These are phyloP conservation scores for Columba guinea DNA, from an alignment of 2,797 vertebrate genomes.

Conservation along the genomic window DNA sequence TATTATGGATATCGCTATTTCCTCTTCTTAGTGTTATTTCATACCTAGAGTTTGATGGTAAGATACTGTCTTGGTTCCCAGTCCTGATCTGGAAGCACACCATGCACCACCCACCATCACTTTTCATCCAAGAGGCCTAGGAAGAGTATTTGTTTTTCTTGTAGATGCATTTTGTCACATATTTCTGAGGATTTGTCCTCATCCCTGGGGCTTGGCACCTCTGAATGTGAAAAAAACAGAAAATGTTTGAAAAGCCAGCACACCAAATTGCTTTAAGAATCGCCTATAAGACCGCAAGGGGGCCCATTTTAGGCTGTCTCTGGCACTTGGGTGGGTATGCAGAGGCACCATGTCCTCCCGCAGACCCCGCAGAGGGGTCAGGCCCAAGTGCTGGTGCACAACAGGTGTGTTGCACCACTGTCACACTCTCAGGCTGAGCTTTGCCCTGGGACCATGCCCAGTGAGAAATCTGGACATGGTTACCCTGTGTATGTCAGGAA, in stretches of 20 bases:
- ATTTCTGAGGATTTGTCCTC: background rate
- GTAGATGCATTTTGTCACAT: background rate
- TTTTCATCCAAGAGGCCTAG: background rate
- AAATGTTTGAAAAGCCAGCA: background rate
- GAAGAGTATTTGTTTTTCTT: background rate
- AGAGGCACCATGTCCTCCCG: background rate
- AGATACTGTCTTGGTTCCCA: background rate
- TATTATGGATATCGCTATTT: background rate
- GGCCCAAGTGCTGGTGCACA: accelerated
- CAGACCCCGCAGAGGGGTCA: background rate
- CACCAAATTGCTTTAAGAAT: background rate
- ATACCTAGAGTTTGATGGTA: background rate
- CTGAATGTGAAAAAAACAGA: background rate
- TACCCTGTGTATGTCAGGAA: background rate
- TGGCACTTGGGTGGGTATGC: accelerated
- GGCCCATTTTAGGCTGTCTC: background rate
- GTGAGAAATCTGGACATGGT: background rate
- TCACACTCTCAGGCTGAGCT: background rate
- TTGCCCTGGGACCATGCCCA: background rate
- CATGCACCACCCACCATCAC: background rate
- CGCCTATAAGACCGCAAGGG: background rate
- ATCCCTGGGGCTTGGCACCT: background rate
- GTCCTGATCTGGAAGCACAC: background rate
- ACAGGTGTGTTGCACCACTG: accelerated
- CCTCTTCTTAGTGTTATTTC: background rate